Percentiles rank a stretch among this genome's conserved stretches.
phyloP scores from a whole-genome alignment of 1,140 invertebrate genomes.

The Philotrypesis tridentata region DNA sequence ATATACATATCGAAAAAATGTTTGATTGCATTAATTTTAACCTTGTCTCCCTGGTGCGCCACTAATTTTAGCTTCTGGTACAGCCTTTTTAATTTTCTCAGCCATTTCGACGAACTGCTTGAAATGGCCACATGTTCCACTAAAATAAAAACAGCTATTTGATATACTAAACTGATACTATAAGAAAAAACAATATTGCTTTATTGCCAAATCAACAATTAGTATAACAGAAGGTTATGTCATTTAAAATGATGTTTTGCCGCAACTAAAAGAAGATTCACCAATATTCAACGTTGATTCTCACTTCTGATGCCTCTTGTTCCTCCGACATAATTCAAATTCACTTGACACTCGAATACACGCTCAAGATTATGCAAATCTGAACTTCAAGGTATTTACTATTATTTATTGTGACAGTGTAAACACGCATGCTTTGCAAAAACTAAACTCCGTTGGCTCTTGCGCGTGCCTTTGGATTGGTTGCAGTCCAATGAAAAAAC shows the following conservation, averaged over 20 bases:
- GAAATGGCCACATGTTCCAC: slow-evolving; percentile 78
- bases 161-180: background rate
- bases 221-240: slow-evolving; percentile 6
- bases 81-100: slow-evolving; percentile 72
- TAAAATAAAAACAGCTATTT: slow-evolving; percentile 60
- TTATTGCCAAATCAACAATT: slow-evolving; percentile 8
- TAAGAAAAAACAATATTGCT: slow-evolving; percentile 1
- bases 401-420: background rate
- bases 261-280: slow-evolving; percentile 52
- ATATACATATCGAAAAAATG: background rate
- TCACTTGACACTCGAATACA: background rate
- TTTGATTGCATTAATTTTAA: slow-evolving; percentile 52
- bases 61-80: slow-evolving; percentile 74
- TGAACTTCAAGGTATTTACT: background rate
- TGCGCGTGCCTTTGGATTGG: background rate
- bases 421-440: no score
- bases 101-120: slow-evolving; percentile 77
- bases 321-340: background rate
- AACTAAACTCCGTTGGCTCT: background rate
- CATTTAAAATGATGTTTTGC: background rate
- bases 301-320: slow-evolving; percentile 50
- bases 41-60: slow-evolving; percentile 77
- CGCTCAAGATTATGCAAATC: no score
- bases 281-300: slow-evolving; percentile 74
- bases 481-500: no score